These are phyloP conservation scores for Popillia japonica DNA, from an alignment of 1,140 invertebrate genomes.

Conservation along the genomic window DNA sequence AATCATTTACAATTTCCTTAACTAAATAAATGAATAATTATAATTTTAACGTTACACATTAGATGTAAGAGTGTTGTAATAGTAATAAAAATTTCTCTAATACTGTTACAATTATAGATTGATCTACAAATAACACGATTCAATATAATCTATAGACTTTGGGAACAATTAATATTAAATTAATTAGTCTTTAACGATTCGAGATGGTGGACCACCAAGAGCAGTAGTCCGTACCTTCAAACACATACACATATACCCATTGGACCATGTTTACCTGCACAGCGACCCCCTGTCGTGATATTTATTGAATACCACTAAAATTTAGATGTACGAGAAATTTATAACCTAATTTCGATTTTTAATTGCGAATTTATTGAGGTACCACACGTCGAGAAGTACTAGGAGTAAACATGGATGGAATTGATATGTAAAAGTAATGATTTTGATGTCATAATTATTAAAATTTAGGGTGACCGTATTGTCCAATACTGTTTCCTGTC, in stretches of 20 bases:
- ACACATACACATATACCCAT: not conserved
- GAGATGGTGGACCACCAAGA: not conserved
- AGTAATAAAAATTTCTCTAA: too few relatives aligned
- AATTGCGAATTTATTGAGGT: constrained; percentile 4
- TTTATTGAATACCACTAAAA: constrained; percentile 2
- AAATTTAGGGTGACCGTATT: too few relatives aligned
- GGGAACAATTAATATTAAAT: not conserved
- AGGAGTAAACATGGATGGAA: not conserved
- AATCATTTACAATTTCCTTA: too few relatives aligned
- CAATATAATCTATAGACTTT: not conserved
- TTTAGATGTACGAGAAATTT: constrained; percentile 4
- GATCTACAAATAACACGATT: too few relatives aligned
- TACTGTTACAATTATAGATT: too few relatives aligned
- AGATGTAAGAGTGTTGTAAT: too few relatives aligned
- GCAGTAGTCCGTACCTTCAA: not conserved
- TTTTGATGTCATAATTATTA: constrained; percentile 19
- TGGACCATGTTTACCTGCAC: not conserved
- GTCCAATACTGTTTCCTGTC: too few relatives aligned
- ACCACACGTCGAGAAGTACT: not conserved
- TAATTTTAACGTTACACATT: too few relatives aligned
- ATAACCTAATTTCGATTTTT: constrained; percentile 5
- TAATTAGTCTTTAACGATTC: constrained; percentile 1
- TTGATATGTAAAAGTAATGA: not conserved
- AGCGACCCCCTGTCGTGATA: not conserved
- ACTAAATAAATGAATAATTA: too few relatives aligned